Evolutionary conservation across 2,888 invertebrate genomes (phyloP).

Genomic region (Dermolepida albohirtum): DNA sequence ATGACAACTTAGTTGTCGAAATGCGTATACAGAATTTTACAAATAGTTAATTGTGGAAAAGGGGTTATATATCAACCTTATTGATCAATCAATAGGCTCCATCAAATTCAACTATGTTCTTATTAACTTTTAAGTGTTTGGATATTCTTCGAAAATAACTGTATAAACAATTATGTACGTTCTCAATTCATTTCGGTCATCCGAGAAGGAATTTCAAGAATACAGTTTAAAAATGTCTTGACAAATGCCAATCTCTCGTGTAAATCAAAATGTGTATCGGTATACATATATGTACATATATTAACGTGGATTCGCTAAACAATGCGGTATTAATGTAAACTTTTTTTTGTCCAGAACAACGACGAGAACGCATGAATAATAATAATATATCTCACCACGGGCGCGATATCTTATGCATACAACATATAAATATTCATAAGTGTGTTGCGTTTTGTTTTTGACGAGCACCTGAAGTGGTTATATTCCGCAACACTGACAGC

Average conservation of each 20-base stretch:
- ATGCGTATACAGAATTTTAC: too few species aligned
- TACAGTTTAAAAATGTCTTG: slow-evolving; percentile 6
- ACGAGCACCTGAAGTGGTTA: slow-evolving; percentile 62
- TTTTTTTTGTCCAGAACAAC: slow-evolving; percentile 37
- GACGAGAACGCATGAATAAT: slow-evolving; percentile 56
- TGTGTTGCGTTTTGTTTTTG: slow-evolving; percentile 54
- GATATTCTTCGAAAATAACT: too few species aligned
- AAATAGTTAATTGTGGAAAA: too few species aligned
- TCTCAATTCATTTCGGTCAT: background rate
- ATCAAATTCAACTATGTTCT: too few species aligned
- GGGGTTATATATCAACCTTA: too few species aligned
- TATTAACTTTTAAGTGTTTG: too few species aligned
- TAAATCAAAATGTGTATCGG: slow-evolving; percentile 1
- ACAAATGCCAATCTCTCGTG: slow-evolving; percentile 1
- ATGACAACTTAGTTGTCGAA: too few species aligned
- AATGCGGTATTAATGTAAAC: slow-evolving; percentile 34
- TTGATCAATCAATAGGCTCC: too few species aligned
- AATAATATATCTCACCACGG: slow-evolving; percentile 61
- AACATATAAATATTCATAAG: slow-evolving; percentile 63
- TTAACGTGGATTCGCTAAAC: slow-evolving; percentile 24
- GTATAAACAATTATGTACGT: too few species aligned
- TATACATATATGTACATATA: slow-evolving; percentile 18
- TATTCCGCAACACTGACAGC: slow-evolving; percentile 57
- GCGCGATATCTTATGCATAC: slow-evolving; percentile 61
- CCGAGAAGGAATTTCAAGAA: background rate